These are phyloP conservation scores for Phasia obesa DNA, from an alignment of 2,888 invertebrate genomes.

Conservation along the genomic window DNA sequence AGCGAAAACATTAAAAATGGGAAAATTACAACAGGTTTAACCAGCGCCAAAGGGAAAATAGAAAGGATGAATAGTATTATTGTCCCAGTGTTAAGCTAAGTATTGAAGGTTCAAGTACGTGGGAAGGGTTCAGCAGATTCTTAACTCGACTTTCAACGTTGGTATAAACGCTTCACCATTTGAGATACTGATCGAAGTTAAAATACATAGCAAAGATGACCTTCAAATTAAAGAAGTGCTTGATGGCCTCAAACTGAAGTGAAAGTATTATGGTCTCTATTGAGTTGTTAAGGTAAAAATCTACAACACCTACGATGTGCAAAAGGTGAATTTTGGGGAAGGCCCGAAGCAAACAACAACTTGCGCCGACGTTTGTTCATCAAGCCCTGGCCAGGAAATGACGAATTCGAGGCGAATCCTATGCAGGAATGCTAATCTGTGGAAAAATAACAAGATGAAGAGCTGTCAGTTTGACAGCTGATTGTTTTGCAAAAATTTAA, in stretches of 20 bases:
- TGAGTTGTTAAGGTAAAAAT: constrained; percentile 11
- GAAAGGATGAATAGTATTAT: constrained; percentile 59
- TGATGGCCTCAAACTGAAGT: constrained; percentile 53
- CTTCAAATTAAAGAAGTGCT: constrained; percentile 50
- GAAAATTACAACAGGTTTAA: constrained; percentile 64
- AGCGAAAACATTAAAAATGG: constrained; percentile 74
- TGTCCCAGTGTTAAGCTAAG: constrained; percentile 54
- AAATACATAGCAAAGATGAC: constrained; percentile 56
- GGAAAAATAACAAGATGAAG: background rate
- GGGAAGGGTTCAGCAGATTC: constrained; percentile 36
- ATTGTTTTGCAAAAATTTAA: too few relatives aligned
- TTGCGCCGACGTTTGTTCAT: constrained; percentile 54
- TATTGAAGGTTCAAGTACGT: constrained; percentile 40
- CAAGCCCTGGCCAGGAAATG: constrained; percentile 22
- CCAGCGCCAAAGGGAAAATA: constrained; percentile 62
- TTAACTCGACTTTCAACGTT: constrained; percentile 47
- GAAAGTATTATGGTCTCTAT: constrained; percentile 53
- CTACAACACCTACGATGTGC: constrained; percentile 38
- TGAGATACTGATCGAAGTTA: constrained; percentile 43
- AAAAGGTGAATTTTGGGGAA: constrained; percentile 4
- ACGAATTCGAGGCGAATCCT: constrained; percentile 8
- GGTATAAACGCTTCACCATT: constrained; percentile 54
- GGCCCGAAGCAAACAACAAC: constrained; percentile 34
- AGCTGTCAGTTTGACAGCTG: too few relatives aligned
- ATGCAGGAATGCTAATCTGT: constrained; percentile 10